A percentile compares a stretch with the other conserved stretches of the same genome.
Conservation (phyloP, 2,888 invertebrate genomes). For the Xanthia icteritia region DNA sequence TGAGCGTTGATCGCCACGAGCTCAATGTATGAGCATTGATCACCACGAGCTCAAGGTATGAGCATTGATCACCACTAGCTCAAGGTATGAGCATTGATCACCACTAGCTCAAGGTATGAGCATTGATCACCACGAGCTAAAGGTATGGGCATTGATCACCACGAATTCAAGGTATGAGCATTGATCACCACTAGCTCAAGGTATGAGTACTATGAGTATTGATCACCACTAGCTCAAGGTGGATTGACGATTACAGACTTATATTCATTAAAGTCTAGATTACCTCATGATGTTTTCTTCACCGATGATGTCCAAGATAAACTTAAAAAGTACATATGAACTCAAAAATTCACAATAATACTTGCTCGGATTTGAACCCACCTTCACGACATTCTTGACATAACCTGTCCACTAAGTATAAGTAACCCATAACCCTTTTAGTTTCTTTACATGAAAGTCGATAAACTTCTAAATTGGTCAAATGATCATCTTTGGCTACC, state of each 20-base stretch:
- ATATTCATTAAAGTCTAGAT: neutral
- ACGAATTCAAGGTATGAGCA: neutral
- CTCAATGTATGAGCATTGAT: no score
- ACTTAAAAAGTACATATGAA: neutral
- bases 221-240: no score
- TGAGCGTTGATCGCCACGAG: neutral
- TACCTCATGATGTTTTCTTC: neutral
- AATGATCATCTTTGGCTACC: neutral
- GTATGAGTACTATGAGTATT: no score
- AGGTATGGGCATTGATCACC: no score
- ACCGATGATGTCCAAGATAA: neutral
- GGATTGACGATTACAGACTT: neutral
- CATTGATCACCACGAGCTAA: no score
- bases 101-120: neutral
- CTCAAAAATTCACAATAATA: neutral
- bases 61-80: neutral
- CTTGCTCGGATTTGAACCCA: neutral
- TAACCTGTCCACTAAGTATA: neutral
- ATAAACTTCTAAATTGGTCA: neutral
- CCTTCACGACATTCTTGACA: neutral
- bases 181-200: neutral
- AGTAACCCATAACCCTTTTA: neutral
- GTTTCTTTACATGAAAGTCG: neutral
- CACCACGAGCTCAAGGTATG: no score
- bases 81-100: no score